Evolutionary conservation across 2,888 invertebrate genomes (phyloP), one percentile per base, ranked within the genome.

Genomic region (Andrena flavipes): DNA sequence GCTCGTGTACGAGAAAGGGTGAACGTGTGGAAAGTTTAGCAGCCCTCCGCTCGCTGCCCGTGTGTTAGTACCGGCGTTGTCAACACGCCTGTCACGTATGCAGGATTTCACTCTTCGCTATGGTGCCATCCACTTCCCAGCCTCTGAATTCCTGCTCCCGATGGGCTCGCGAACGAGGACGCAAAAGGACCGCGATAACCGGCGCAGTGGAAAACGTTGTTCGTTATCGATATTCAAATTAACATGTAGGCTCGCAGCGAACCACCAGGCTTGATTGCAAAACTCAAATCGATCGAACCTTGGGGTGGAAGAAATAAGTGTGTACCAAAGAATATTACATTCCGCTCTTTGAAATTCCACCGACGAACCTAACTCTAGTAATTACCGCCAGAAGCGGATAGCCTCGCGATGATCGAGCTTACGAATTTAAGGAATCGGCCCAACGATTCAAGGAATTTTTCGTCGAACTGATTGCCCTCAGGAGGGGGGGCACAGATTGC

Each of bases 1-100:
- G 42, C n/a, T 29, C 35, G 54, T 54, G 42, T 10, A 13, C 13
- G 64, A 56, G 59, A 49, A 76, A 65, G 67, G 16, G 60, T 42
- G 67, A 49, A 60, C 67, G 62, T 30, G 42, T 67, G 62, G 67
- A 74, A 79, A 69, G 64, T 75, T 67, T 75, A 69, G 49, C 59
- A 16, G 23, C 56, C 42, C 79, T n/a, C 59, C 48, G 70, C 70
- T 59, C 70, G 20, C 16, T 7, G 51, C 26, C 20, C 16, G 42
- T 13, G 69, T 63, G 49, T 75, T 77, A 76, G 77, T 73, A 62
- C 51, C 49, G 49, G 68, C 72, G 76, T 80, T 60, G 70, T 70
- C 70, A 71, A 67, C 77, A 84, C 63, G 84, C 80, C 76, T 75
- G 84, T 84, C 84, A 84, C 84, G 80, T 84, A 62, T 72, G 74